Percentiles rank a stretch among this genome's conserved stretches.
phyloP scores from a whole-genome alignment of 2,113 vertebrate species.

The Menura novaehollandiae region DNA sequence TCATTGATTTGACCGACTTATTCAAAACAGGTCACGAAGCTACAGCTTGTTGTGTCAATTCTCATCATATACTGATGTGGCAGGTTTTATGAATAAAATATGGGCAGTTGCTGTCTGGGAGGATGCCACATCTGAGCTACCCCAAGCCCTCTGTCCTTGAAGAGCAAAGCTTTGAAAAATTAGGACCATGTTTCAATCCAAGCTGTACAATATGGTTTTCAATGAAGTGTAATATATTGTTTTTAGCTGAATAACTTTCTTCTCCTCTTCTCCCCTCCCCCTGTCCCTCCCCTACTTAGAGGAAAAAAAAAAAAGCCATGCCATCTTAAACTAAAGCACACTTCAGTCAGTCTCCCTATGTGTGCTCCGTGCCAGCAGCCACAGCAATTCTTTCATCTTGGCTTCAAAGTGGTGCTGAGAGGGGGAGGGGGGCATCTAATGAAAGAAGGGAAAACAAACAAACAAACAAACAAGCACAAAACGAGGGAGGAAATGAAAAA shows the following conservation, averaged over 20 bases:
- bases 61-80: constrained; percentile 40
- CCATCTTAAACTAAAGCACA: constrained; percentile 83
- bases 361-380: constrained; percentile 74
- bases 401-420: constrained; percentile 74
- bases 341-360: constrained; percentile 64
- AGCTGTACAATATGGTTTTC: constrained; percentile 63
- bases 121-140: constrained; percentile 65
- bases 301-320: constrained; percentile 6
- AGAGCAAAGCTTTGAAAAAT: constrained; percentile 74
- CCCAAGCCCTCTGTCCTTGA: constrained; percentile 58
- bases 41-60: constrained; percentile 49
- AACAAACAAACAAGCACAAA: constrained; percentile 60
- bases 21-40: constrained; percentile 27
- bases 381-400: constrained; percentile 77
- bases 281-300: background rate
- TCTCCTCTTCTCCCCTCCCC: constrained; percentile 27
- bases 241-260: constrained; percentile 68
- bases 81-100: constrained; percentile 71
- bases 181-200: constrained; percentile 67
- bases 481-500: constrained; percentile 41
- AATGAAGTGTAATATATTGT: constrained; percentile 64
- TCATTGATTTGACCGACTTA: constrained; percentile 16
- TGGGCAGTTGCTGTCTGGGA: constrained; percentile 53
- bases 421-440: constrained; percentile 66
- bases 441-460: constrained; percentile 75